Conservation (phyloP, 2,888 invertebrate genomes). For the Drosophila greeni region DNA sequence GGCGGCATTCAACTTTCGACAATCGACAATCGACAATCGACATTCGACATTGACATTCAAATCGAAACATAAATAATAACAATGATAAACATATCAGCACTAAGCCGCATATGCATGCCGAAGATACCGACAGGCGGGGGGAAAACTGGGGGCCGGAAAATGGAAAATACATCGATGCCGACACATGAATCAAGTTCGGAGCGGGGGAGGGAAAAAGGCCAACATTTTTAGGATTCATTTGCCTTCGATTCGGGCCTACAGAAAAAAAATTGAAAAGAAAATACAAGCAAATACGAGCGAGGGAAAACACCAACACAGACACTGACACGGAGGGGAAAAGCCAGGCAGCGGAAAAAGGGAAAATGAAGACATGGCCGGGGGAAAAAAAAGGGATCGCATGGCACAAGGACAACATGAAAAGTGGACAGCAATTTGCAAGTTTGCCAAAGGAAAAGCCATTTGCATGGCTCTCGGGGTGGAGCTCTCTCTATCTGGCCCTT, state of each 20-base stretch:
- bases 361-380: constrained; percentile 12
- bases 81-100: constrained; percentile 74
- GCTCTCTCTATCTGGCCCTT: background rate
- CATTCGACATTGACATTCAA: constrained; percentile 74
- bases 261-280: background rate
- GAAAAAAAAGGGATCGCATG: constrained; percentile 54
- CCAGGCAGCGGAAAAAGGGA: constrained; percentile 11
- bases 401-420: constrained; percentile 59
- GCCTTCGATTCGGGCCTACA: constrained; percentile 49
- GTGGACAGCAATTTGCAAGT: constrained; percentile 68
- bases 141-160: constrained; percentile 2
- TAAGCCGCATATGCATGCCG: constrained; percentile 47
- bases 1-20: constrained; percentile 2
- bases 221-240: constrained; percentile 69
- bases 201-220: constrained; percentile 22
- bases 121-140: constrained; percentile 15
- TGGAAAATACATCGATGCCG: constrained; percentile 46
- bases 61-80: constrained; percentile 75
- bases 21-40: constrained; percentile 17
- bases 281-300: constrained; percentile 44
- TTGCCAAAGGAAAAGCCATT: constrained; percentile 39
- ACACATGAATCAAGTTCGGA: constrained; percentile 41
- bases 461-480: constrained; percentile 3
- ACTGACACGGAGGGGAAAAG: background rate
- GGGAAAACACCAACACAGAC: constrained; percentile 47